These are phyloP conservation scores for Achatina immaculata DNA, from an alignment of 1,140 invertebrate genomes.

Conservation along the genomic window DNA sequence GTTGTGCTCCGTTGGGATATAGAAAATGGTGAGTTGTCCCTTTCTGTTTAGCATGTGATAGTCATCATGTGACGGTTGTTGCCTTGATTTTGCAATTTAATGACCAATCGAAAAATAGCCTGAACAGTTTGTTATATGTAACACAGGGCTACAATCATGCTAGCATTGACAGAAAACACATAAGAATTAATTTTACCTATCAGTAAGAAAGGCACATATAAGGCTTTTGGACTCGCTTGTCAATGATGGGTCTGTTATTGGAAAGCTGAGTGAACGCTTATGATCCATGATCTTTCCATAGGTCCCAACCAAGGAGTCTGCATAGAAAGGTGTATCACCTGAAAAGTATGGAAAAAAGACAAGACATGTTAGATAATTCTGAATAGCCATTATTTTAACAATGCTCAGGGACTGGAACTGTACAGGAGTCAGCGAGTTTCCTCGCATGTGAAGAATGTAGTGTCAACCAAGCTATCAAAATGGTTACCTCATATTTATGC, in stretches of 20 bases:
- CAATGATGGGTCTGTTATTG: conserved; percentile 93
- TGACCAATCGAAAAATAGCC: no score
- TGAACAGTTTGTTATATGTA: no score
- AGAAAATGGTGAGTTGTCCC: no score
- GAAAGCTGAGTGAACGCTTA: conserved; percentile 94
- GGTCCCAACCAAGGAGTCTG: conserved; percentile 96
- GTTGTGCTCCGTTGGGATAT: no score
- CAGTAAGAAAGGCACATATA: conserved; percentile 94
- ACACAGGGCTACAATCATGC: no score
- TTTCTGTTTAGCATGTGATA: no score
- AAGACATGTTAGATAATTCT: background rate
- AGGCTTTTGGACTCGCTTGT: conserved; percentile 91
- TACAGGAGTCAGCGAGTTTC: no score
- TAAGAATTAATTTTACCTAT: conserved; percentile 74
- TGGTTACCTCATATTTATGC: no score
- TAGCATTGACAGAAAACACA: conserved; percentile 1
- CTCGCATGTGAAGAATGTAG: no score
- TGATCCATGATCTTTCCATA: conserved; percentile 99
- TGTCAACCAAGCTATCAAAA: background rate
- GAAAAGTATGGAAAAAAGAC: conserved; percentile 43
- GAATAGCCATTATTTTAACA: background rate
- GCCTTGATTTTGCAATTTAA: no score
- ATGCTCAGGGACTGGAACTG: no score
- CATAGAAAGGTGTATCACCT: conserved; percentile 99
- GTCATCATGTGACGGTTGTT: no score